Percentiles rank a stretch among this genome's conserved stretches.
Conservation (phyloP, 2,888 invertebrate species). For the Limnephilus auricula region DNA sequence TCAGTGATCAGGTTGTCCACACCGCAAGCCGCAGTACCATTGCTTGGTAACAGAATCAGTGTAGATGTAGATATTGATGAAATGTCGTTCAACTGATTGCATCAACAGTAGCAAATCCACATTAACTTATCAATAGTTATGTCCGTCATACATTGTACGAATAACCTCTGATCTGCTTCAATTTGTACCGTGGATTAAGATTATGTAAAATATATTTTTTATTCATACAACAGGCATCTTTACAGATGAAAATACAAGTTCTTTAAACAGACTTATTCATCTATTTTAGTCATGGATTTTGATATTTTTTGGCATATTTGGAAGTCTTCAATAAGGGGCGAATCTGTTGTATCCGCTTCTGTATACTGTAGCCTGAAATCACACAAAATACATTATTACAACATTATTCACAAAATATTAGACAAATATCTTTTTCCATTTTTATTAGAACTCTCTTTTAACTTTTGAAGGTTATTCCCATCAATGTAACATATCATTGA, state of each 20-base stretch:
- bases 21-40: background rate
- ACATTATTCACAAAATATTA: background rate
- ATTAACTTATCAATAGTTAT: constrained; percentile 35
- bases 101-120: constrained; percentile 59
- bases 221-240: constrained; percentile 66
- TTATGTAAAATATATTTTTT: constrained; percentile 65
- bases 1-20: constrained; percentile 60
- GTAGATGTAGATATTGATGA: constrained; percentile 48
- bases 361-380: constrained; percentile 91
- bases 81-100: constrained; percentile 48
- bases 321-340: constrained; percentile 88
- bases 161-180: constrained; percentile 63
- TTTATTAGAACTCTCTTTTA: too few species aligned
- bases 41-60: constrained; percentile 58
- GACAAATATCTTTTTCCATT: too few species aligned
- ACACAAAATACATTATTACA: constrained; percentile 44
- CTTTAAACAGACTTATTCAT: constrained; percentile 66
- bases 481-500: too few species aligned
- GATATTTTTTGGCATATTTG: constrained; percentile 66
- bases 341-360: constrained; percentile 97
- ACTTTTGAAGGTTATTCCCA: too few species aligned
- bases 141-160: constrained; percentile 52
- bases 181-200: constrained; percentile 66
- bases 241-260: constrained; percentile 67
- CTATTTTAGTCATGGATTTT: constrained; percentile 66